These are phyloP conservation scores for Sparus aurata DNA, from an alignment of 2,797 vertebrate species.

Conservation along the genomic window DNA sequence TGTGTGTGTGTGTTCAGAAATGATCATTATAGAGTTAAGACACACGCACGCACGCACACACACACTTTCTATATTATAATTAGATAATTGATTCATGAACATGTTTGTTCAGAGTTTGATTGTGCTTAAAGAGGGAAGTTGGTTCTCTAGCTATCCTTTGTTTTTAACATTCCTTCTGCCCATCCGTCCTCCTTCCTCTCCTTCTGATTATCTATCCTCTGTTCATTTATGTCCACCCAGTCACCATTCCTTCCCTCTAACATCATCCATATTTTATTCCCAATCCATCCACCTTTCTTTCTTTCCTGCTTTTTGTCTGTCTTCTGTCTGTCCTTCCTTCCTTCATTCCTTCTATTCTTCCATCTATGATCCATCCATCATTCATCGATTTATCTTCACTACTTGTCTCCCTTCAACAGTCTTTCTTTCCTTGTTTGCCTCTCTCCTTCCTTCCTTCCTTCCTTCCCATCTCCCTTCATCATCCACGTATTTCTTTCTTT, in stretches of 20 bases:
- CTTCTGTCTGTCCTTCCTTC: too few relatives aligned
- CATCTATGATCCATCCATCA: too few relatives aligned
- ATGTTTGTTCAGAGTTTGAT: slow-evolving; percentile 1
- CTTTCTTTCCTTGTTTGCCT: background rate
- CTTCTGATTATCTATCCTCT: background rate
- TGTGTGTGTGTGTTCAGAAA: slow-evolving; percentile 22
- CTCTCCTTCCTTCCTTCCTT: background rate
- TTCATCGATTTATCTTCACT: too few relatives aligned
- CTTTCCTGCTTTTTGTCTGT: too few relatives aligned
- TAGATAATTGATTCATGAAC: background rate
- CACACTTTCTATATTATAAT: background rate
- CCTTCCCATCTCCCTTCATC: too few relatives aligned
- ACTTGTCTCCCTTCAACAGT: too few relatives aligned
- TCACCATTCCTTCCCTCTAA: background rate
- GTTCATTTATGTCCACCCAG: background rate
- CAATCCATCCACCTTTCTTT: background rate
- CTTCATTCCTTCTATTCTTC: background rate
- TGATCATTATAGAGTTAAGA: background rate
- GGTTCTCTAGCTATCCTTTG: background rate
- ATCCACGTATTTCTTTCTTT: background rate
- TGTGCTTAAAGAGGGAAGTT: too few relatives aligned
- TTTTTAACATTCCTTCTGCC: background rate
- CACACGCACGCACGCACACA: background rate
- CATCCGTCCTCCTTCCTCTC: background rate
- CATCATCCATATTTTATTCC: too few relatives aligned